Conservation (phyloP, 64 coral and sea anemone species). For the Platygyra sinensis region DNA sequence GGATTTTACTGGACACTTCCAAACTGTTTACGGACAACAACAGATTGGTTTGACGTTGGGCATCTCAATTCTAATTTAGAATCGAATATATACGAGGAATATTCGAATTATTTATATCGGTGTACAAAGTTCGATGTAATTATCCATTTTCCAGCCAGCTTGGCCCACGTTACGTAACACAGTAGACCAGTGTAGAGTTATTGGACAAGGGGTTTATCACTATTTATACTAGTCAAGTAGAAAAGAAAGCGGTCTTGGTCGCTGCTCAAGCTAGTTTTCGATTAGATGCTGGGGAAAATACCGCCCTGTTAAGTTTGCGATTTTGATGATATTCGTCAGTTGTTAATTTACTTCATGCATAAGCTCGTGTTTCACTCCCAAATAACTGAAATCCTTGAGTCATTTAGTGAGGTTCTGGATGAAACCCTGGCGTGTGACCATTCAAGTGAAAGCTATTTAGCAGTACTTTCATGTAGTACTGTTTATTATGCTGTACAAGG, state of each 20-base stretch:
- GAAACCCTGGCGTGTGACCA: too few species aligned
- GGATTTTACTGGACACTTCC: slow-evolving; percentile 16
- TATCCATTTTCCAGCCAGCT: slow-evolving; percentile 1
- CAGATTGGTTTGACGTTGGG: neutral
- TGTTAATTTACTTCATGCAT: too few species aligned
- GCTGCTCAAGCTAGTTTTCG: neutral
- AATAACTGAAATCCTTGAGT: too few species aligned
- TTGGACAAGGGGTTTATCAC: neutral
- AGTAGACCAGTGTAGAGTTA: neutral
- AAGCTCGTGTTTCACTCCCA: too few species aligned
- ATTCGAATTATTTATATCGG: slow-evolving; percentile 52
- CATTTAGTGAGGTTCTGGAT: too few species aligned
- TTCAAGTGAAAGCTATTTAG: too few species aligned
- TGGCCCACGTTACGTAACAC: neutral
- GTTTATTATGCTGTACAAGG: too few species aligned
- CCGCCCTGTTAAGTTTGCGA: neutral
- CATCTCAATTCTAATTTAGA: slow-evolving; percentile 37
- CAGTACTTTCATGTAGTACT: too few species aligned
- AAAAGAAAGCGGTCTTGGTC: neutral
- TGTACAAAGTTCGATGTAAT: slow-evolving; percentile 54
- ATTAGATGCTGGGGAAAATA: neutral
- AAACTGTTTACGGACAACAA: neutral
- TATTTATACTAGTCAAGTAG: slow-evolving; percentile 19
- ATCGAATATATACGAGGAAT: slow-evolving; percentile 17
- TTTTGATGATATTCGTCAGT: too few species aligned